Conservation (phyloP, 2,797 vertebrate genomes). For the Synaphobranchus kaupii region DNA sequence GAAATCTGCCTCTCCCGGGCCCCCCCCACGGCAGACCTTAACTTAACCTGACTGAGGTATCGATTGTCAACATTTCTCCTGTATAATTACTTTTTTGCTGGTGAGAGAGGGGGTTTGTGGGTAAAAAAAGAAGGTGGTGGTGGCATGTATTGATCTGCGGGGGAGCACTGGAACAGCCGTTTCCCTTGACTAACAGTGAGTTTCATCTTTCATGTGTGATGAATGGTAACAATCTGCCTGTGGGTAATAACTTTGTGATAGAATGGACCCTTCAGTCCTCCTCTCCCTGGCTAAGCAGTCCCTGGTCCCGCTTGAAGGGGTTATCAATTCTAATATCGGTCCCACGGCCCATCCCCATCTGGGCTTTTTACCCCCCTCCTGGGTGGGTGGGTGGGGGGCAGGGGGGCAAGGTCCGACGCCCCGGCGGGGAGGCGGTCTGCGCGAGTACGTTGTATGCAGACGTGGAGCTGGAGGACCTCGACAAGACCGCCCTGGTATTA, state of each 20-base stretch:
- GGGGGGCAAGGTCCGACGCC: constrained; percentile 49
- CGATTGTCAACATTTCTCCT: constrained; percentile 91
- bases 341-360: constrained; percentile 8
- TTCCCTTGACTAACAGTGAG: constrained; percentile 91
- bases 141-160: constrained; percentile 87
- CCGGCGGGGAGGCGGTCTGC: constrained; percentile 42
- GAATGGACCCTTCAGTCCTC: constrained; percentile 81
- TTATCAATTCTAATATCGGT: constrained; percentile 74
- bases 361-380: constrained; percentile 1
- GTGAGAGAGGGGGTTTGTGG: constrained; percentile 36
- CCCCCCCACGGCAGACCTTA: constrained; percentile 65
- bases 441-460: too few relatives aligned
- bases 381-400: constrained; percentile 38
- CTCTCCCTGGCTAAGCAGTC: constrained; percentile 51
- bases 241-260: constrained; percentile 94
- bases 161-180: constrained; percentile 78
- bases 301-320: constrained; percentile 63
- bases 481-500: not conserved
- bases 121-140: constrained; percentile 65
- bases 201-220: constrained; percentile 90
- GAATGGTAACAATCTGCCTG: constrained; percentile 82
- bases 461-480: too few relatives aligned
- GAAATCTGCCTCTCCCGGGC: constrained; percentile 55
- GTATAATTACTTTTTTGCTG: constrained; percentile 94
- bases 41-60: constrained; percentile 81